Evolutionary conservation across 2,113 vertebrate species (phyloP), one percentile per base, ranked within the genome.

Genomic region (Ascaphus truei): DNA sequence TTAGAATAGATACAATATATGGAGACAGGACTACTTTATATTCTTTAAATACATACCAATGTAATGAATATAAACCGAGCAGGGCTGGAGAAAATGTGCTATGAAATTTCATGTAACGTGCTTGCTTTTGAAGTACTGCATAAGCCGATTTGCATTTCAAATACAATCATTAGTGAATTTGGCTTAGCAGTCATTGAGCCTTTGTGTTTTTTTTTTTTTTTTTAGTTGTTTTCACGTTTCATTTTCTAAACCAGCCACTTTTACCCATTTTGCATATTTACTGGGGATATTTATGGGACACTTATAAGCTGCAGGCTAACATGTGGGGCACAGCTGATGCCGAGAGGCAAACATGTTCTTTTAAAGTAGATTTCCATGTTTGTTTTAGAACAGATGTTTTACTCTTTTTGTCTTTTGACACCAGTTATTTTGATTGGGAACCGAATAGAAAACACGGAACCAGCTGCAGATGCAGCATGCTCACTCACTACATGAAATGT

Each of bases 351-450:
- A 72, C 75, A 65, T 60, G 60, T 41, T 36, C 37, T 58, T 34
- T 36, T 62, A 72, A 79, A 73, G 74, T 47, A 78, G 20, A 78
- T 83, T 80, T 51, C 53, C 60, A 60, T 75, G 68, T 75, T 79
- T 75, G 73, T 75, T 75, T 71, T 83, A 73, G 58, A 79, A 78
- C 73, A 79, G 74, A 81, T 58, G 51, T 71, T 71, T 61, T 55
- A 53, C 0, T 1, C 66, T 51, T 63, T 76, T 75, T 83, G 64
- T 60, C 51, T 76, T 69, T 77, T 78, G 60, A 69, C 48, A 56
- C n/a, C 20, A 73, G 50, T 30, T 73, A 77, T 67, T 76, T 72
- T 34, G 20, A 75, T 23, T 57, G 64, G 47, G 72, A 75, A 76
- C 52, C 29, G 73, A 60, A 16, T 56, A 31, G 55, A 43, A 77